These are phyloP conservation scores for Ooceraea biroi DNA, from an alignment of 1,140 invertebrate genomes.

Conservation along the genomic window DNA sequence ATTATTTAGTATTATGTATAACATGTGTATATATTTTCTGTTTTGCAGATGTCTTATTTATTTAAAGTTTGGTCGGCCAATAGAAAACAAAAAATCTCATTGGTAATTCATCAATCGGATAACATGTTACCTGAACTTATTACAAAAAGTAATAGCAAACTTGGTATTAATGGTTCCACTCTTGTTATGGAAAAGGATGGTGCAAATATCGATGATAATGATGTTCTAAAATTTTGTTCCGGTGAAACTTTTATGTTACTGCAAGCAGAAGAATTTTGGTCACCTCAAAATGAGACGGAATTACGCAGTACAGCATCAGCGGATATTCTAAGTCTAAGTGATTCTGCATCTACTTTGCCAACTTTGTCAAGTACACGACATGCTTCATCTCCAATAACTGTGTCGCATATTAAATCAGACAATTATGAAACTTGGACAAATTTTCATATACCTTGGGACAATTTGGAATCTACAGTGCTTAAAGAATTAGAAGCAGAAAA, in stretches of 20 bases:
- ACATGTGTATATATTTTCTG: not conserved
- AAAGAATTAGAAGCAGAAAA: constrained; percentile 12
- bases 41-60: constrained; percentile 9
- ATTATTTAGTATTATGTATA: too few relatives aligned
- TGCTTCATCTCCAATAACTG: not conserved
- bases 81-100: constrained; percentile 16
- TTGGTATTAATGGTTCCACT: not conserved
- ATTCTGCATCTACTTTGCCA: not conserved
- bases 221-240: constrained; percentile 18
- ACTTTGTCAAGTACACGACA: not conserved
- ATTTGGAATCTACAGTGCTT: not conserved
- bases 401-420: not conserved
- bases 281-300: too few relatives aligned
- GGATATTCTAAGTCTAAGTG: too few relatives aligned
- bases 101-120: not conserved
- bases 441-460: not conserved
- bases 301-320: not conserved
- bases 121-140: constrained; percentile 11
- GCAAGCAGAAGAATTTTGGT: not conserved
- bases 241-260: constrained; percentile 1
- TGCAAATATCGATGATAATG: not conserved
- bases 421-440: not conserved
- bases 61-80: constrained; percentile 7
- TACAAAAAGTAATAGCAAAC: not conserved
- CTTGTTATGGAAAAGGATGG: constrained; percentile 19